phyloP scores from a whole-genome alignment of 53 echinoderm and acorn worm species.

The Patiria pectinifera region DNA sequence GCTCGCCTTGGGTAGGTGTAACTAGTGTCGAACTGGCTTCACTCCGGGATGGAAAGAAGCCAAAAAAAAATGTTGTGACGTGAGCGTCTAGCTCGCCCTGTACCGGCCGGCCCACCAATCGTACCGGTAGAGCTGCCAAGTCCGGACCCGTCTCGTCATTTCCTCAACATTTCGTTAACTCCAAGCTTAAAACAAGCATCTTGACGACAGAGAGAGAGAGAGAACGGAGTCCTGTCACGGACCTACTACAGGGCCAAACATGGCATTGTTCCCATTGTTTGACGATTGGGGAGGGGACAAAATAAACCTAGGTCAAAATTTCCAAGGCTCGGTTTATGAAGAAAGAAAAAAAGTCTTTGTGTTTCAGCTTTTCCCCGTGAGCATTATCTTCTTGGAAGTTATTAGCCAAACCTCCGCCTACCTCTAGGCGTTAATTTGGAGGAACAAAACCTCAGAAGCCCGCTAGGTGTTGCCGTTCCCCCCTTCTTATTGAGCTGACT shows the following conservation, averaged over 20 bases:
- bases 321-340: not conserved
- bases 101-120: not conserved
- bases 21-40: not conserved
- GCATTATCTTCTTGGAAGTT: slow-evolving; percentile 49
- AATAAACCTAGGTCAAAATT: slow-evolving; percentile 38
- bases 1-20: not conserved
- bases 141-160: not conserved
- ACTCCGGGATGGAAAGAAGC: not conserved
- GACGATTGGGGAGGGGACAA: not conserved
- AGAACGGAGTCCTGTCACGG: not conserved
- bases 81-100: not conserved
- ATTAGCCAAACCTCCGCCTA: slow-evolving; percentile 19
- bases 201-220: not conserved
- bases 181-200: not conserved
- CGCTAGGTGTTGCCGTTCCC: not conserved
- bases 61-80: not conserved
- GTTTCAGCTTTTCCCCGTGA: slow-evolving; percentile 18
- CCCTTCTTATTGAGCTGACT: not conserved
- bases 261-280: slow-evolving; percentile 33
- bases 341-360: slow-evolving; percentile 30
- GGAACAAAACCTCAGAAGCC: slow-evolving; percentile 11
- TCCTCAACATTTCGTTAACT: not conserved
- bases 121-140: not conserved
- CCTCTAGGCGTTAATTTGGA: slow-evolving; percentile 52
- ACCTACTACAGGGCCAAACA: not conserved